These are phyloP conservation scores for Eriosoma lanigerum DNA, from an alignment of 1,140 invertebrate species.

Conservation along the genomic window DNA sequence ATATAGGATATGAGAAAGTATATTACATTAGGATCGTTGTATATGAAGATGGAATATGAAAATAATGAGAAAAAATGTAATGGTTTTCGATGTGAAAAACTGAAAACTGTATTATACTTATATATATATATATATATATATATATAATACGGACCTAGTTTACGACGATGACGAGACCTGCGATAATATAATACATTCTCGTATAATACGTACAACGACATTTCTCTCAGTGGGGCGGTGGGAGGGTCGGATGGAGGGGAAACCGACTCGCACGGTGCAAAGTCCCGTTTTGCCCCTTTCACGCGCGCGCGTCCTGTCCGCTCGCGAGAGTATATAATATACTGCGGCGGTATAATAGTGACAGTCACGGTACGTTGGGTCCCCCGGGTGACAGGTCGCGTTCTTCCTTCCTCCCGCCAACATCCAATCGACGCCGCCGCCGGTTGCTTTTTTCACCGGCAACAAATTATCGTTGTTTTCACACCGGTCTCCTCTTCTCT, in stretches of 20 bases:
- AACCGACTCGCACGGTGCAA: not conserved
- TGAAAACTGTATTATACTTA: too few species aligned
- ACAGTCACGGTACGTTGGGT: constrained; percentile 32
- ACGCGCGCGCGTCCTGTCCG: not conserved
- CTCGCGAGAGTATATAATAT: not conserved
- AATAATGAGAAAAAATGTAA: too few species aligned
- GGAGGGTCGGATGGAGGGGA: not conserved
- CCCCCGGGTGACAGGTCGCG: constrained; percentile 32
- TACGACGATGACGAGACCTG: not conserved
- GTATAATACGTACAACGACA: not conserved
- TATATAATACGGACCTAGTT: too few species aligned
- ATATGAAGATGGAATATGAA: too few species aligned
- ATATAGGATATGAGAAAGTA: too few species aligned
- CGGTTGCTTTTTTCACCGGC: constrained; percentile 26
- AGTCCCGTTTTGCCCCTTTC: constrained; percentile 32
- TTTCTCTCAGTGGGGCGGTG: not conserved
- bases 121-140: too few species aligned
- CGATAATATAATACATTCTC: constrained; percentile 14
- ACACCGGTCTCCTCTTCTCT: constrained; percentile 22
- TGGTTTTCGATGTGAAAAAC: too few species aligned
- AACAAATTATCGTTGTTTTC: constrained; percentile 49
- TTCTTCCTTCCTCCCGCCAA: constrained; percentile 7
- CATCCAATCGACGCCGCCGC: constrained; percentile 9
- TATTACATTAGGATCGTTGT: too few species aligned
- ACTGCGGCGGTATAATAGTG: too few species aligned